These are phyloP conservation scores for Ailuropoda melanoleuca DNA, from an alignment of 2,113 vertebrate genomes.

Conservation along the genomic window DNA sequence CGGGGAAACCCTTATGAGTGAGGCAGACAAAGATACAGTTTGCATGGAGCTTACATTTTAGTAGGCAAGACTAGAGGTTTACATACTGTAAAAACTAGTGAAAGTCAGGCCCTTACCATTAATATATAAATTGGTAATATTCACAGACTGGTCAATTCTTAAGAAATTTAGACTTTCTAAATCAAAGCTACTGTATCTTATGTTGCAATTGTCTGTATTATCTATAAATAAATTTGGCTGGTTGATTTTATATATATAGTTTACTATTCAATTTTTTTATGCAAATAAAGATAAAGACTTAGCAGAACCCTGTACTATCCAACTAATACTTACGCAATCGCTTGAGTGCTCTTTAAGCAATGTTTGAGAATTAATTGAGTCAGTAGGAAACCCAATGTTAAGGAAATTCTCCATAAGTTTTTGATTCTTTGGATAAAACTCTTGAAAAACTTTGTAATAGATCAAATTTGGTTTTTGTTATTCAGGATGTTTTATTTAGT, in stretches of 20 bases:
- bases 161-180: neutral
- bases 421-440: neutral
- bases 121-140: neutral
- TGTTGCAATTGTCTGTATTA: neutral
- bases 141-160: neutral
- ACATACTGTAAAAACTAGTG: neutral
- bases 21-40: fast-evolving
- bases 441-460: neutral
- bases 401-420: neutral
- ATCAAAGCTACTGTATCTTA: neutral
- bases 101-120: neutral
- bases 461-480: neutral
- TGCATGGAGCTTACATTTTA: neutral
- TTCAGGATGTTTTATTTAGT: neutral
- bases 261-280: neutral
- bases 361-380: neutral
- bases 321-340: neutral
- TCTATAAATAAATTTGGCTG: neutral
- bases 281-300: neutral
- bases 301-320: neutral
- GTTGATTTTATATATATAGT: neutral
- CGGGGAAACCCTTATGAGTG: neutral
- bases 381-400: fast-evolving
- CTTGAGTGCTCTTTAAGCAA: neutral
- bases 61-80: neutral